Conservation (phyloP, 92 coral and sea anemone species). For the Galaxea fascicularis region DNA sequence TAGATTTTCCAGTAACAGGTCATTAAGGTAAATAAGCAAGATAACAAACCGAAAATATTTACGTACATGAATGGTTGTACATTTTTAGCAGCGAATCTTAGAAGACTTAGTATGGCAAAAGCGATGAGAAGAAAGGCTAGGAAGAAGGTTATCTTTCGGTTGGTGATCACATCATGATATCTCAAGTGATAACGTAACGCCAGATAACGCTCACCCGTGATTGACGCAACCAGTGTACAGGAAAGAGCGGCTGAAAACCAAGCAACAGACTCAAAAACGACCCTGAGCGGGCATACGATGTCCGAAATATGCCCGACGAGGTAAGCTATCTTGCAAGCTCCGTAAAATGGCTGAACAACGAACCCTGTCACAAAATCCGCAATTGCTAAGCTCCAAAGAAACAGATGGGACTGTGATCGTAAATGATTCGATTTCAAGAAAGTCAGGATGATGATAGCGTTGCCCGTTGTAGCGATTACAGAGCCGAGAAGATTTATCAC, state of each 20-base stretch:
- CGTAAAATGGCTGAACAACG: conserved; percentile 68
- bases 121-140: conserved; percentile 17
- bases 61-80: conserved; percentile 48
- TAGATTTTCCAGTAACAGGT: conserved; percentile 54
- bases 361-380: conserved; percentile 70
- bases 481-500: conserved; percentile 52
- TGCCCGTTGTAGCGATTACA: conserved; percentile 50
- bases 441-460: conserved; percentile 50
- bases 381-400: conserved; percentile 55
- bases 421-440: conserved; percentile 63
- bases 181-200: conserved; percentile 62
- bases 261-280: conserved; percentile 62
- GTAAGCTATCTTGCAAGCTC: conserved; percentile 58
- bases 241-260: conserved; percentile 81
- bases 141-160: conserved; percentile 26
- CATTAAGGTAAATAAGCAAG: conserved; percentile 28
- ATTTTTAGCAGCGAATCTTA: conserved; percentile 48
- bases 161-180: conserved; percentile 49
- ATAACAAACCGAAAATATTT: conserved; percentile 52
- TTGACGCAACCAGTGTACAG: conserved; percentile 29
- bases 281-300: conserved; percentile 40
- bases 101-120: conserved; percentile 27
- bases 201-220: conserved; percentile 69
- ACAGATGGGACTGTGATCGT: conserved; percentile 59
- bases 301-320: conserved; percentile 11